phyloP scores from a whole-genome alignment of 2,113 vertebrate genomes.

The Gobiocypris rarus region DNA sequence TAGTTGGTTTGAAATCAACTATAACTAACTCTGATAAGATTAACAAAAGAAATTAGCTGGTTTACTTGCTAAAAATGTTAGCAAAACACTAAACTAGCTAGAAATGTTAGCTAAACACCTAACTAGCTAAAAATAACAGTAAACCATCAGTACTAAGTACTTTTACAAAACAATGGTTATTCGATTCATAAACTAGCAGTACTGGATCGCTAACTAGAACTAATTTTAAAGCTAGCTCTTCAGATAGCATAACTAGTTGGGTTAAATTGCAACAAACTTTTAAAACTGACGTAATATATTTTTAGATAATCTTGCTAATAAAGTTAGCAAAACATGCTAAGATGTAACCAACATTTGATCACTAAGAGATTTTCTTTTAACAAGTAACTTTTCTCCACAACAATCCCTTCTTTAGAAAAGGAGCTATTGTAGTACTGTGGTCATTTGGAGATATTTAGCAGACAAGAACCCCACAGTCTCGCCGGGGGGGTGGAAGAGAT shows the following conservation, averaged over 20 bases:
- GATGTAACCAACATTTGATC: neutral
- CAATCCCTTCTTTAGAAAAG: neutral
- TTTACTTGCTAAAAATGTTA: neutral
- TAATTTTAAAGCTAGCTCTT: neutral
- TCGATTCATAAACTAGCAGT: neutral
- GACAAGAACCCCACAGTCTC: neutral
- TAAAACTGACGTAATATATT: neutral
- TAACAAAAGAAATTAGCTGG: neutral
- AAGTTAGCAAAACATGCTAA: neutral
- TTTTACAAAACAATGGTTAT: neutral
- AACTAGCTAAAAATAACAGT: neutral
- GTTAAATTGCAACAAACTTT: neutral
- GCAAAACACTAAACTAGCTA: too few species aligned
- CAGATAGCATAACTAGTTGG: neutral
- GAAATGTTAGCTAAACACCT: neutral
- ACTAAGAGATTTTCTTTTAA: neutral
- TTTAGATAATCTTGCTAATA: neutral
- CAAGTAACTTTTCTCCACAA: neutral
- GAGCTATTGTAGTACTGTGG: neutral
- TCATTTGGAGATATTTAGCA: constrained; percentile 16
- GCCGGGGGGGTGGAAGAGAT: constrained; percentile 22
- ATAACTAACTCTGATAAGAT: neutral
- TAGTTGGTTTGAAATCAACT: neutral
- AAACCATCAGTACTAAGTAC: neutral
- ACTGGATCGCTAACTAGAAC: neutral